Evolutionary conservation across 64 coral and sea anemone genomes (phyloP).

Genomic region (Stichodactyla helianthus): DNA sequence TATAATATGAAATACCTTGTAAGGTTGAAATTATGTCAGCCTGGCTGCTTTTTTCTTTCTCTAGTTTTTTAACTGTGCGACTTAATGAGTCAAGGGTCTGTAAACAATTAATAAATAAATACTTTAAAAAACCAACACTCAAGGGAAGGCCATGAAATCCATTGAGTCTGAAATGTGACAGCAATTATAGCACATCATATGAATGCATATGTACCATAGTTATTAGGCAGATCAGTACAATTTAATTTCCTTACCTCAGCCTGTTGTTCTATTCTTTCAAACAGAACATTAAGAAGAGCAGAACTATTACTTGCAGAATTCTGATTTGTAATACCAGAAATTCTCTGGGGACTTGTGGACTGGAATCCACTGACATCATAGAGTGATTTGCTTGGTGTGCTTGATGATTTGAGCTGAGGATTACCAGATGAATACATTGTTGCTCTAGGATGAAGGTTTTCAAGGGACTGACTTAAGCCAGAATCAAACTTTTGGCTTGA

Average conservation of each 20-base stretch:
- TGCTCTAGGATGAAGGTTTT: background rate
- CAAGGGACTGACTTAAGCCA: background rate
- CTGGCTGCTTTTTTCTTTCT: slow-evolving; percentile 59
- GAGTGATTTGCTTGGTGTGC: background rate
- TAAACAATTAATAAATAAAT: background rate
- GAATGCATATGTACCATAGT: too few relatives aligned
- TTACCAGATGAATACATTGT: background rate
- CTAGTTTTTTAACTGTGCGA: slow-evolving; percentile 42
- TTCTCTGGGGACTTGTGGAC: slow-evolving; percentile 35
- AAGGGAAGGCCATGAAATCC: too few relatives aligned
- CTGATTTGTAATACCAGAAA: slow-evolving; percentile 15
- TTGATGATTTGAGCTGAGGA: background rate
- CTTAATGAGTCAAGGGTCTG: slow-evolving; percentile 51
- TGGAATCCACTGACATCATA: background rate
- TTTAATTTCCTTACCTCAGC: slow-evolving; percentile 45
- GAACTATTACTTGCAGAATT: slow-evolving; percentile 38
- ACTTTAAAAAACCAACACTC: background rate
- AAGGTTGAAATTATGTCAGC: slow-evolving; percentile 57
- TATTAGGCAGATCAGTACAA: too few relatives aligned
- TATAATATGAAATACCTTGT: slow-evolving; percentile 41
- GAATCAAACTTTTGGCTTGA: background rate
- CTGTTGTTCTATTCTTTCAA: slow-evolving; percentile 86
- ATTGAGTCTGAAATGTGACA: too few relatives aligned
- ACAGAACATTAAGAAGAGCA: slow-evolving; percentile 73
- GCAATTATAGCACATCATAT: too few relatives aligned